These are phyloP conservation scores for Trachythela sp. DNA, from an alignment of 64 coral and sea anemone species.

Conservation along the genomic window DNA sequence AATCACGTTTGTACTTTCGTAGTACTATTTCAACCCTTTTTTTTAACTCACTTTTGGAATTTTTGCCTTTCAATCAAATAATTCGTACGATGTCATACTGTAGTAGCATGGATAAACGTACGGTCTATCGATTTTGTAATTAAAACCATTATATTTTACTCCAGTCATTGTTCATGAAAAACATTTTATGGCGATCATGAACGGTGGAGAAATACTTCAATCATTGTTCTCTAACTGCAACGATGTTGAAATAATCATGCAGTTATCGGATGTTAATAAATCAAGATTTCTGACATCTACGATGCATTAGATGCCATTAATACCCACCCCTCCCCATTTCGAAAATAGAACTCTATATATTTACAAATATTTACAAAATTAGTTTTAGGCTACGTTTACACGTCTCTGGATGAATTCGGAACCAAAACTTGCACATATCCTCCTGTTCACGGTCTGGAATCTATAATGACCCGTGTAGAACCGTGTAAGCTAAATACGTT, in stretches of 20 bases:
- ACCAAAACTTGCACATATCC: too few relatives aligned
- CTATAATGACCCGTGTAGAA: too few relatives aligned
- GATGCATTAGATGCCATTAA: neutral
- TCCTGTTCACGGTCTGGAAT: too few relatives aligned
- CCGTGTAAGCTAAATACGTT: too few relatives aligned
- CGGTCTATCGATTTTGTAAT: neutral
- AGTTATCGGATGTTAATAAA: neutral
- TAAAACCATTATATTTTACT: neutral
- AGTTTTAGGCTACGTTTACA: too few relatives aligned
- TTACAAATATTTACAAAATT: neutral
- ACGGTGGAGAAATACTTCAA: neutral
- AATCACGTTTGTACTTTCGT: too few relatives aligned
- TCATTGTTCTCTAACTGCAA: neutral
- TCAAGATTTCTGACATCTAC: neutral
- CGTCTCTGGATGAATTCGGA: too few relatives aligned
- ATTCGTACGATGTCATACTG: too few relatives aligned
- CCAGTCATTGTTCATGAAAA: neutral
- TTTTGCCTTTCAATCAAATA: too few relatives aligned
- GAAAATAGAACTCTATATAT: conserved; percentile 9
- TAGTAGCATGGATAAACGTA: neutral
- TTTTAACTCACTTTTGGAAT: too few relatives aligned
- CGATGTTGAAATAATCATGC: neutral
- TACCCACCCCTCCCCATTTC: neutral
- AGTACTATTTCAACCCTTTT: too few relatives aligned
- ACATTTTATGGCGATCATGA: neutral